A percentile compares a stretch with the other conserved stretches of the same genome.
These are phyloP conservation scores for Drosophila ficusphila DNA, from an alignment of 1,140 invertebrate genomes.

Conservation along the genomic window DNA sequence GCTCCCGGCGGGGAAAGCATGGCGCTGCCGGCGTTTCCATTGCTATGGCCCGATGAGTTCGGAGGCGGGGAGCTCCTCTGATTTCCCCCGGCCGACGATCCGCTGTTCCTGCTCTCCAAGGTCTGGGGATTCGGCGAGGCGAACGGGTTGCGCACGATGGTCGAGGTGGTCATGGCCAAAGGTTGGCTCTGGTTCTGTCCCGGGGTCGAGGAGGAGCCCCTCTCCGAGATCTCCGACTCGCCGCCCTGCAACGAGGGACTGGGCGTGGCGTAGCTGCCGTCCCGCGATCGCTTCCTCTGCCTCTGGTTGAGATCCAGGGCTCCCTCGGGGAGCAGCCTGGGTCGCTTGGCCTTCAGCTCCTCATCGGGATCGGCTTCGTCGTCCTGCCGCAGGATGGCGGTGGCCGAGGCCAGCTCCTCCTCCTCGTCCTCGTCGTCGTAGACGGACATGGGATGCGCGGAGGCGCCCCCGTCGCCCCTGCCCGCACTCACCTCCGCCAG, in stretches of 20 bases:
- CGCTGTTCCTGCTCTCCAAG: conserved; percentile 22
- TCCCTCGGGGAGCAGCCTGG: conserved; percentile 44
- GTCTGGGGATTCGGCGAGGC: conserved; percentile 75
- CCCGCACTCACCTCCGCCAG: conserved; percentile 92
- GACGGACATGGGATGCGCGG: conserved; percentile 77
- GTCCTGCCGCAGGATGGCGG: conserved; percentile 53
- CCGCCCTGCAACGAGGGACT: conserved; percentile 84
- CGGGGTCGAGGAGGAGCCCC: conserved; percentile 15
- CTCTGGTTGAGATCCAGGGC: conserved; percentile 67
- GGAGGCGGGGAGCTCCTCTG: conserved; percentile 51
- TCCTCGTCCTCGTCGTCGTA: conserved; percentile 84
- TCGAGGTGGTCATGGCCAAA: conserved; percentile 81
- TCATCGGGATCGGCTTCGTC: conserved; percentile 45
- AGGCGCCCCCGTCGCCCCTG: conserved; percentile 42
- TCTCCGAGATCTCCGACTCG: conserved; percentile 32
- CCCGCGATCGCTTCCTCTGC: conserved; percentile 71
- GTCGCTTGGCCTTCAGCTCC: conserved; percentile 71
- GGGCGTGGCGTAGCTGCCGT: conserved; percentile 84
- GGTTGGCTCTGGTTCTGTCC: conserved; percentile 48
- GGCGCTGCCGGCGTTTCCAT: conserved; percentile 26
- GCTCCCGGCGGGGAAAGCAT: conserved; percentile 59
- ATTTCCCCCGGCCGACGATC: conserved; percentile 2
- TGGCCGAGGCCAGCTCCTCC: conserved; percentile 52
- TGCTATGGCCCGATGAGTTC: conserved; percentile 45
- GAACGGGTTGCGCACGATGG: conserved; percentile 79